A percentile compares a stretch with the other conserved stretches of the same genome.
These are phyloP conservation scores for Ochotona curzoniae DNA, from an alignment of 2,113 vertebrate species.

Conservation along the genomic window DNA sequence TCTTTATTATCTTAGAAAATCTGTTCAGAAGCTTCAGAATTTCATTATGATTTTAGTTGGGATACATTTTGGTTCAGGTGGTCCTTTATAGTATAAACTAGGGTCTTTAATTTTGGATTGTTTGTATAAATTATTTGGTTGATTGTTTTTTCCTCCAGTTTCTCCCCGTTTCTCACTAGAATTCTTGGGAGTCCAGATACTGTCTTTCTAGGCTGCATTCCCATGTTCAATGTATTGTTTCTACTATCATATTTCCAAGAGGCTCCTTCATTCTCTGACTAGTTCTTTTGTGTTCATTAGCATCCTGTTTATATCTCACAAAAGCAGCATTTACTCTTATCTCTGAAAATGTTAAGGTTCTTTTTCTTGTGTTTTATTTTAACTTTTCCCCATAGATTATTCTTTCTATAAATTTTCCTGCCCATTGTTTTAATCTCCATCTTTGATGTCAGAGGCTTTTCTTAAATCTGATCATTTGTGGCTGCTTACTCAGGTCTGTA, in stretches of 20 bases:
- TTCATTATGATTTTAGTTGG: conserved; percentile 1
- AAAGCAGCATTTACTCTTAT: conserved; percentile 10
- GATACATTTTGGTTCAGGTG: background rate
- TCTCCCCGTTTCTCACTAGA: background rate
- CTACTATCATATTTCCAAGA: conserved; percentile 33
- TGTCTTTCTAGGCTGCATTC: background rate
- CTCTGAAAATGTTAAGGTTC: background rate
- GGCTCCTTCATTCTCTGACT: conserved; percentile 30
- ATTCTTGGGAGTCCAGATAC: conserved; percentile 34
- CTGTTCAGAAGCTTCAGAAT: conserved; percentile 27
- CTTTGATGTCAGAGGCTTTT: conserved; percentile 37
- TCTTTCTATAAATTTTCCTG: background rate
- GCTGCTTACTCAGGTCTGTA: conserved; percentile 25
- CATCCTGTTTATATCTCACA: conserved; percentile 37
- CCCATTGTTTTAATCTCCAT: conserved; percentile 19
- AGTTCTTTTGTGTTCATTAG: conserved; percentile 40
- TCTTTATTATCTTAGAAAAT: conserved; percentile 29
- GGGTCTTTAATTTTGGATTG: background rate
- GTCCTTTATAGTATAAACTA: background rate
- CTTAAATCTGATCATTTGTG: background rate
- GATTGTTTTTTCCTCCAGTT: background rate
- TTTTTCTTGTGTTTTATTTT: background rate
- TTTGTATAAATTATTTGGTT: conserved; percentile 48
- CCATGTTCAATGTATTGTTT: conserved; percentile 42
- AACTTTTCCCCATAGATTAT: conserved; percentile 9